phyloP scores from a whole-genome alignment of 2,797 vertebrate genomes.

The Tamandua tetradactyla region DNA sequence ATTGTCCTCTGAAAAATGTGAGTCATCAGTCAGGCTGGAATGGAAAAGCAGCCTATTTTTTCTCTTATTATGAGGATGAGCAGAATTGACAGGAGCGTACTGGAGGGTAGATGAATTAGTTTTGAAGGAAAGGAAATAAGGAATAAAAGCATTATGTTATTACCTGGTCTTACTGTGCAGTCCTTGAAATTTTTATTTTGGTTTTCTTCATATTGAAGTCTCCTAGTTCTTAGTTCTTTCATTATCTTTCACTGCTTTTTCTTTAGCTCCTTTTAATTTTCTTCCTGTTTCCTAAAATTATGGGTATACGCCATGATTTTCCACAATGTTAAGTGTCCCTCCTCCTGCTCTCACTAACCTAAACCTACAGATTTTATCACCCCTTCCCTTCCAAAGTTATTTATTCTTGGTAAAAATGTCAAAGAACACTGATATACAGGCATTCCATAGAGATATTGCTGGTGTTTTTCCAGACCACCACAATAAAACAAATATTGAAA shows the following conservation, averaged over 20 bases:
- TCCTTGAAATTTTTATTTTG: background rate
- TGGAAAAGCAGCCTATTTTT: background rate
- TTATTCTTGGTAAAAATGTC: background rate
- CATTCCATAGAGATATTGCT: too few species aligned
- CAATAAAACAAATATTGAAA: too few species aligned
- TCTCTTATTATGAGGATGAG: background rate
- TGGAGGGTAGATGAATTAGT: background rate
- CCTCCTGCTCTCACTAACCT: background rate
- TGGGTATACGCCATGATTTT: background rate
- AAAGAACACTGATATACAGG: background rate
- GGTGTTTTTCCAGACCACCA: too few species aligned
- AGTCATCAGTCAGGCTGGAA: conserved; percentile 43
- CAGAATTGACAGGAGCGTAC: background rate
- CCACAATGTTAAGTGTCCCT: background rate
- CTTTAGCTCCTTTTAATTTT: background rate
- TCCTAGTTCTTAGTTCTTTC: background rate
- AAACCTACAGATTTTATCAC: background rate
- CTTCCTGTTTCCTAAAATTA: background rate
- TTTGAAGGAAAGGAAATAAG: background rate
- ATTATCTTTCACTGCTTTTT: background rate
- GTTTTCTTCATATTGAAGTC: background rate
- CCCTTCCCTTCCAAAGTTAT: background rate
- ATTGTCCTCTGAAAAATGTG: conserved; percentile 94
- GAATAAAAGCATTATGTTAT: background rate
- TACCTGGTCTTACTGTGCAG: background rate